Evolutionary conservation across 2,888 invertebrate genomes (phyloP).

Genomic region (Caenorhabditis sulstoni): DNA sequence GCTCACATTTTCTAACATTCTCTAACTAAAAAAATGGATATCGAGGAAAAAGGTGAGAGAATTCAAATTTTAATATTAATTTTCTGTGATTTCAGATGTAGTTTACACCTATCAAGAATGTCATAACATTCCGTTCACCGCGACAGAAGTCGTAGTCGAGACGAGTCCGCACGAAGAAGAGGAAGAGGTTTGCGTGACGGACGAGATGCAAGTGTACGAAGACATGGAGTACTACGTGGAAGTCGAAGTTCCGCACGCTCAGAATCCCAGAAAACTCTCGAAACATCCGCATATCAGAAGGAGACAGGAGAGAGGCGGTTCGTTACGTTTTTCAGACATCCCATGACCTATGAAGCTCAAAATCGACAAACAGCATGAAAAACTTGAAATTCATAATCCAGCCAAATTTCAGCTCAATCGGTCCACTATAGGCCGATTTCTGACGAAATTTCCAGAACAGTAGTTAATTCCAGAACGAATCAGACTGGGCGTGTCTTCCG

Average conservation of each 20-base stretch:
- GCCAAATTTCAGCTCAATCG: no score
- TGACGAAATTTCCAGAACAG: no score
- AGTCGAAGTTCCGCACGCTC: background rate
- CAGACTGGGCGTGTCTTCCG: background rate
- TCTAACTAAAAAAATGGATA: background rate
- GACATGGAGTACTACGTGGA: slow-evolving; percentile 1
- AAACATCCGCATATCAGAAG: background rate
- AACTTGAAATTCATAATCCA: no score
- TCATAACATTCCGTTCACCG: background rate
- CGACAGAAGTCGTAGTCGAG: background rate
- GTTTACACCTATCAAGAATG: background rate
- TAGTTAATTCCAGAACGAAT: background rate
- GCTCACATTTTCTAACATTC: background rate
- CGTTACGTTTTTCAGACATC: background rate
- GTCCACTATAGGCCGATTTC: no score
- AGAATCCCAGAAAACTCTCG: background rate
- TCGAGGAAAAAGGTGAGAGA: background rate
- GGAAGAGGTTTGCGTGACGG: background rate
- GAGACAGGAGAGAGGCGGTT: slow-evolving; percentile 1
- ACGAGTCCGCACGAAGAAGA: background rate
- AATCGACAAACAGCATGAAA: no score
- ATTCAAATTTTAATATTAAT: background rate
- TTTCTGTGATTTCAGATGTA: no score
- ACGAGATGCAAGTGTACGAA: background rate
- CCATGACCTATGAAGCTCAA: no score